A percentile compares a stretch with the other conserved stretches of the same genome.
Evolutionary conservation across 2,113 vertebrate genomes (phyloP).

Genomic region (Sinocyclocheilus anshuiensis): DNA sequence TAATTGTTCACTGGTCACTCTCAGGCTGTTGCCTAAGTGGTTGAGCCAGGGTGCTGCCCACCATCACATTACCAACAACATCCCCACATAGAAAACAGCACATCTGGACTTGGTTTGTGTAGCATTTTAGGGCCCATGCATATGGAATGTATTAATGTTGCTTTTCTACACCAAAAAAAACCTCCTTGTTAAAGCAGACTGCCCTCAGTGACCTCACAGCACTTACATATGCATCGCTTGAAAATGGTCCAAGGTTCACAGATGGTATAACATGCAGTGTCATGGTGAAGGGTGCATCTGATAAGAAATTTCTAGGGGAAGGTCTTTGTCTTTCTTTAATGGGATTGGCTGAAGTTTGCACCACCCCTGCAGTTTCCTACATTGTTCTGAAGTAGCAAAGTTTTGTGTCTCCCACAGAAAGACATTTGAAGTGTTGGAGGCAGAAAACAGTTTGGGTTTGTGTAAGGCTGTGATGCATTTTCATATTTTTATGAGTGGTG

Average conservation of each 20-base stretch:
- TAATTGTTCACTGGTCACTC: not conserved
- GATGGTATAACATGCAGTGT: slow-evolving; percentile 24
- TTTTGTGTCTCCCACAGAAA: not conserved
- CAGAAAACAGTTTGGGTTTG: not conserved
- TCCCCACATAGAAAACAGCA: not conserved
- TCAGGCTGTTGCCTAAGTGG: slow-evolving; percentile 51
- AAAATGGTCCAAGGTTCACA: not conserved
- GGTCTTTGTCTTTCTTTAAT: not conserved
- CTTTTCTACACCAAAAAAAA: not conserved
- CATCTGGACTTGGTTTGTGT: slow-evolving; percentile 73
- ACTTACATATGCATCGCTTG: not conserved
- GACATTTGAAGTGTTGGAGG: not conserved
- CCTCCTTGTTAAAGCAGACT: not conserved
- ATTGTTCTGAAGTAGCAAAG: not conserved
- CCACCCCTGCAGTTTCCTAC: slow-evolving; percentile 39
- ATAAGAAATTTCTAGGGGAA: not conserved
- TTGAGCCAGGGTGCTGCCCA: slow-evolving; percentile 57
- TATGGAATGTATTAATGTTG: slow-evolving; percentile 50
- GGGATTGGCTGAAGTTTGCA: slow-evolving; percentile 33
- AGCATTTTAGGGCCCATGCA: slow-evolving; percentile 32
- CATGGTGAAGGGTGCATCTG: slow-evolving; percentile 3
- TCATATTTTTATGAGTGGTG: not conserved
- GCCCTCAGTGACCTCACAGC: slow-evolving; percentile 17
- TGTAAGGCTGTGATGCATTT: not conserved
- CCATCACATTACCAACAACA: not conserved